A percentile compares a stretch with the other conserved stretches of the same genome.
phyloP scores from a whole-genome alignment of 2,113 vertebrate species.

The Gasterosteus nipponicus region DNA sequence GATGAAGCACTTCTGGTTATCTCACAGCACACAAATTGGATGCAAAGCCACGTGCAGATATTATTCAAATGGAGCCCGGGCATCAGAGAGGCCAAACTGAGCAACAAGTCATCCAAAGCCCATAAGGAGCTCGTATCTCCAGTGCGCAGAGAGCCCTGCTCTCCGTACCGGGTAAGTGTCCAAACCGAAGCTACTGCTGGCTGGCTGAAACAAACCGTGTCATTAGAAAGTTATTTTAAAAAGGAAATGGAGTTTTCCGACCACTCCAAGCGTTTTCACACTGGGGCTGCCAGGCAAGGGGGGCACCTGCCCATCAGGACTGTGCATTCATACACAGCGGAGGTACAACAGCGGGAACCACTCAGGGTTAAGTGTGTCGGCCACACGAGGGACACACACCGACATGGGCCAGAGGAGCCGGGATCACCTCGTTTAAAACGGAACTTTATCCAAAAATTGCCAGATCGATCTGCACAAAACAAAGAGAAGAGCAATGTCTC shows the following conservation, averaged over 20 bases:
- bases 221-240: too few species aligned
- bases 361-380: too few species aligned
- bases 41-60: constrained; percentile 63
- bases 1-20: constrained; percentile 22
- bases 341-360: too few species aligned
- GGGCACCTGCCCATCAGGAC: too few species aligned
- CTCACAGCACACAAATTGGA: constrained; percentile 64
- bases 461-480: background rate
- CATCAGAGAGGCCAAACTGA: constrained; percentile 38
- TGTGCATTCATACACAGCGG: too few species aligned
- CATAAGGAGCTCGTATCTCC: constrained; percentile 17
- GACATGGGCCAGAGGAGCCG: too few species aligned
- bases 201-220: too few species aligned
- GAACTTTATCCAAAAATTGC: background rate
- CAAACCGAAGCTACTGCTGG: constrained; percentile 6
- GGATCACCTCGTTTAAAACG: background rate
- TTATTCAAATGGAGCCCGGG: constrained; percentile 53
- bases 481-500: constrained; percentile 1
- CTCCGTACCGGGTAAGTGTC: background rate
- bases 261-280: too few species aligned
- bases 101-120: constrained; percentile 34
- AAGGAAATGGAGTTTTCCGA: too few species aligned
- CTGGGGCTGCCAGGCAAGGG: too few species aligned
- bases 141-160: constrained; percentile 7
- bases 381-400: too few species aligned